phyloP scores from a whole-genome alignment of 2,797 vertebrate species.

The Myotis pilosus region DNA sequence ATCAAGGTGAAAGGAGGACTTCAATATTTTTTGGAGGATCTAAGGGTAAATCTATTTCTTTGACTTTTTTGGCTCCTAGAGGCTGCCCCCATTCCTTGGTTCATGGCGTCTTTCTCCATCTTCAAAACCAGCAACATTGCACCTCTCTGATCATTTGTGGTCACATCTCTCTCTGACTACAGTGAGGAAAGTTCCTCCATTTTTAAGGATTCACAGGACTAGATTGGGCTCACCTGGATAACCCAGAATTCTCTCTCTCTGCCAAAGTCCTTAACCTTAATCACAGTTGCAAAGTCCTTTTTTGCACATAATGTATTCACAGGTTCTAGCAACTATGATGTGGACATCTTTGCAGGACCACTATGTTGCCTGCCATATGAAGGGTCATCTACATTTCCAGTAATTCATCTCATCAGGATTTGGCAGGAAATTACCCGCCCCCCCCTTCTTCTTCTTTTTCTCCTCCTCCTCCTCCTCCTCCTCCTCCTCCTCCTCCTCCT shows the following conservation, averaged over 20 bases:
- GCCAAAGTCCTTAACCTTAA: neutral
- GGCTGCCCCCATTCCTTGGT: neutral
- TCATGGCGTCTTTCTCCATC: neutral
- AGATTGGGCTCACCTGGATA: neutral
- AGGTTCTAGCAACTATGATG: neutral
- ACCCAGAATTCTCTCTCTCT: neutral
- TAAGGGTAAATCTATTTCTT: neutral
- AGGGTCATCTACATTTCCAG: neutral
- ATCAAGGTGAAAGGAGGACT: neutral
- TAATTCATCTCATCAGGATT: neutral
- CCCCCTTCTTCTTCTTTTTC: neutral
- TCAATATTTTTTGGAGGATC: neutral
- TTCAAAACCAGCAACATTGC: neutral
- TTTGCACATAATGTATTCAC: neutral
- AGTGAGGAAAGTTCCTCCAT: neutral
- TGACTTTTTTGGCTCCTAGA: neutral
- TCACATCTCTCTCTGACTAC: neutral
- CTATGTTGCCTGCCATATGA: neutral
- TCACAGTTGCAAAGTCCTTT: neutral
- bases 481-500: too few species aligned
- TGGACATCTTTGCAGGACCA: neutral
- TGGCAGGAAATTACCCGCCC: neutral
- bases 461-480: neutral
- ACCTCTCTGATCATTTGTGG: neutral
- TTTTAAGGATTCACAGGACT: neutral